Percentiles rank a stretch among this genome's conserved stretches.
Conservation (phyloP, 2,888 invertebrate species). For the Tenodera sinensis region DNA sequence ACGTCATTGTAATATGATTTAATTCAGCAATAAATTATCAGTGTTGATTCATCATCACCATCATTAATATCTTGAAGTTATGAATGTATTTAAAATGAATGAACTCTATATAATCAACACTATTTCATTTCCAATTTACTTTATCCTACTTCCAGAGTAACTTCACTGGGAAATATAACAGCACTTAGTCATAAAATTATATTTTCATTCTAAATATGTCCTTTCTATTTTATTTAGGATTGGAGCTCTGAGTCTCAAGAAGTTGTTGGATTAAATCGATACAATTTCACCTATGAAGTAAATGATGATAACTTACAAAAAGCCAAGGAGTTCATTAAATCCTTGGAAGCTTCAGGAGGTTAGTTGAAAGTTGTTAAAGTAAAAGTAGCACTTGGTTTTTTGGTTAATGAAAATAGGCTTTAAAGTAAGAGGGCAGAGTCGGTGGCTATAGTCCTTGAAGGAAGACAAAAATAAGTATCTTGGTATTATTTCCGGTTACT, state of each 20-base stretch:
- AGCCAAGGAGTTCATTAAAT: slow-evolving; percentile 31
- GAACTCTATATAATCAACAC: no score
- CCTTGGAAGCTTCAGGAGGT: slow-evolving; percentile 32
- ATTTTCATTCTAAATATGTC: background rate
- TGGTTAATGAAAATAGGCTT: background rate
- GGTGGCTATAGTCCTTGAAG: background rate
- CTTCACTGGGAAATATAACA: no score
- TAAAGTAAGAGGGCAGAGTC: background rate
- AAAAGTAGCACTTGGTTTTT: background rate
- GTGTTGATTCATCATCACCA: no score
- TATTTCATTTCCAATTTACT: no score
- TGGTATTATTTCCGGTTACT: no score
- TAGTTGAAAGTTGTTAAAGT: background rate
- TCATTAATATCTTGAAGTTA: no score
- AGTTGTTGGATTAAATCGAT: slow-evolving; percentile 23
- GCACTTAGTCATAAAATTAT: background rate
- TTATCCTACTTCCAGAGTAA: no score
- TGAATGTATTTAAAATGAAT: no score
- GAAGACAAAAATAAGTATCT: background rate
- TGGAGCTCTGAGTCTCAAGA: slow-evolving; percentile 27
- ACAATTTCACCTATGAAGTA: slow-evolving; percentile 26
- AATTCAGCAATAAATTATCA: no score
- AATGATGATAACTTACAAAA: slow-evolving; percentile 23
- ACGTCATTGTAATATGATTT: no score
- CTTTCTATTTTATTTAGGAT: slow-evolving; percentile 11